phyloP scores from a whole-genome alignment of 2,888 invertebrate genomes.

The Nephrotoma appendiculata region DNA sequence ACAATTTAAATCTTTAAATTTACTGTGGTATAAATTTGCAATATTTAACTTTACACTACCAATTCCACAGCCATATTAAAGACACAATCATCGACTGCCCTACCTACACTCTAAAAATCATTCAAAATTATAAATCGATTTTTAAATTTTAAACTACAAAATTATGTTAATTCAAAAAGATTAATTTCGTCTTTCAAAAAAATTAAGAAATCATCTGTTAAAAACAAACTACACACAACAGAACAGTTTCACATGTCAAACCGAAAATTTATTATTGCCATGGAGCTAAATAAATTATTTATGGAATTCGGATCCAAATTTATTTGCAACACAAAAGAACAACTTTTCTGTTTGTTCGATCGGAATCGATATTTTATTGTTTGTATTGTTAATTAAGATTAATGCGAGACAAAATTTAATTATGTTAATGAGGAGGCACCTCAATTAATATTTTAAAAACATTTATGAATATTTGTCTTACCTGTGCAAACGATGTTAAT shows the following conservation, averaged over 20 bases:
- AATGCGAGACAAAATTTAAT: neutral
- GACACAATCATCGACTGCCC: neutral
- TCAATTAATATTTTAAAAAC: neutral
- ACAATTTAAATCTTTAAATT: too few species aligned
- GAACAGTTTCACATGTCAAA: neutral
- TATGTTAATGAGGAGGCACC: neutral
- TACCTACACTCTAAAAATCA: neutral
- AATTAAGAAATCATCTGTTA: neutral
- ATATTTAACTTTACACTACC: neutral
- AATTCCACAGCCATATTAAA: neutral
- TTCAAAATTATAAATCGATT: neutral
- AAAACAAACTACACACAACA: neutral
- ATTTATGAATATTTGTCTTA: slow-evolving; percentile 3
- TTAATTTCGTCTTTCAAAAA: neutral
- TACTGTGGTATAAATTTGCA: too few species aligned
- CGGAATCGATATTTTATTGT: neutral
- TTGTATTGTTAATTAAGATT: neutral
- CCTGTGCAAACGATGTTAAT: slow-evolving; percentile 40
- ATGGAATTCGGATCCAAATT: neutral
- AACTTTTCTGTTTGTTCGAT: neutral
- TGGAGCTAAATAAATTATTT: neutral
- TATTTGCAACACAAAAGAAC: neutral
- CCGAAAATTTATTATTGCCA: neutral
- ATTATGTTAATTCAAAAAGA: neutral
- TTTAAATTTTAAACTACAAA: neutral